Conservation (phyloP, 1,140 invertebrate species). For the Manduca sexta region DNA sequence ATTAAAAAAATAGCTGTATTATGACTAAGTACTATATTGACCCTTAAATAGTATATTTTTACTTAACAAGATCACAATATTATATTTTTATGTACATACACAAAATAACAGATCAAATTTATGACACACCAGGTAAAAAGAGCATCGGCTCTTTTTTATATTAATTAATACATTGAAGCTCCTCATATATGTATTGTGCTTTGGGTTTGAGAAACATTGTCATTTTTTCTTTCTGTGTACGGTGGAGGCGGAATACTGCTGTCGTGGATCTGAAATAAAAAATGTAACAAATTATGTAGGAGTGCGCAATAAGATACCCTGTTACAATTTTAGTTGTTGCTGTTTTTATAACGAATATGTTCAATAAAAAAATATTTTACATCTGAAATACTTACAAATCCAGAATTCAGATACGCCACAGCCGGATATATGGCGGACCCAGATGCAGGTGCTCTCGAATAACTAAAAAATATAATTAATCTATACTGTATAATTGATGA, state of each 20-base stretch:
- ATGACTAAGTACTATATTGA: no score
- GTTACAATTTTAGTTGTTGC: no score
- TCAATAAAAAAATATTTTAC: background rate
- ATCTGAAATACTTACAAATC: constrained; percentile 54
- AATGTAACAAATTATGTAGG: no score
- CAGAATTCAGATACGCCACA: constrained; percentile 43
- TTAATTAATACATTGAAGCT: background rate
- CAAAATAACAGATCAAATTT: no score
- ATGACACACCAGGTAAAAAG: no score
- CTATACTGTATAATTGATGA: no score
- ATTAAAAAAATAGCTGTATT: no score
- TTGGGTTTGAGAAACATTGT: constrained; percentile 13
- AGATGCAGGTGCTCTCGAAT: constrained; percentile 39
- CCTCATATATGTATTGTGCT: constrained; percentile 32
- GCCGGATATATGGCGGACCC: constrained; percentile 38
- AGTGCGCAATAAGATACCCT: no score
- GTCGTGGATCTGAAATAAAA: constrained; percentile 45
- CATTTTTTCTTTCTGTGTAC: constrained; percentile 41
- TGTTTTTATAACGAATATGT: no score
- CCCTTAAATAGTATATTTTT: background rate
- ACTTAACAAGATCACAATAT: background rate
- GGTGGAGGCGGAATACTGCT: constrained; percentile 50
- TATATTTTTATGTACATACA: no score
- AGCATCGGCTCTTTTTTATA: no score
- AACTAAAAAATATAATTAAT: constrained; percentile 25